A percentile compares a stretch with the other conserved stretches of the same genome.
phyloP scores from a whole-genome alignment of 1,140 invertebrate species.

The Periplaneta americana region DNA sequence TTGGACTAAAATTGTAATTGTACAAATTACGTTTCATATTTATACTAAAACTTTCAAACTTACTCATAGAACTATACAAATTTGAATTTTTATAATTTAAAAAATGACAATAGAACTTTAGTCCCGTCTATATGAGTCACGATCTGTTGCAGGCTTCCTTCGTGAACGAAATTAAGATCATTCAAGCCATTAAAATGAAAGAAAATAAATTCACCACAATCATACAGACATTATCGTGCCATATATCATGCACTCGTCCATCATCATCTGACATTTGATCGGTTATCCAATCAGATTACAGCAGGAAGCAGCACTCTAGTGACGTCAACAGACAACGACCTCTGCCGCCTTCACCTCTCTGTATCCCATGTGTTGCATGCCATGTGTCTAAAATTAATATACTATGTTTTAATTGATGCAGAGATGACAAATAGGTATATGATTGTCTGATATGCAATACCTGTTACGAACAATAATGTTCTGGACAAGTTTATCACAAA shows the following conservation, averaged over 20 bases:
- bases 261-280: not conserved
- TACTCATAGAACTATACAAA: too few relatives aligned
- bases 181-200: not conserved
- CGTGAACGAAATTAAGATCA: not conserved
- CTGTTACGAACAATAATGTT: too few relatives aligned
- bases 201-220: not conserved
- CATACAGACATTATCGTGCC: not conserved
- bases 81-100: too few relatives aligned
- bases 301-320: not conserved
- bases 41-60: too few relatives aligned
- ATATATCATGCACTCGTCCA: not conserved
- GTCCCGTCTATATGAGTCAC: too few relatives aligned
- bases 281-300: not conserved
- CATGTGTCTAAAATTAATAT: not conserved
- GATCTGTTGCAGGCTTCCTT: too few relatives aligned
- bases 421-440: not conserved
- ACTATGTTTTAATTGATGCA: not conserved
- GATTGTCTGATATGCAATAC: not conserved
- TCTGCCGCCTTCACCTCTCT: not conserved
- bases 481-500: too few relatives aligned
- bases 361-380: not conserved
- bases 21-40: too few relatives aligned
- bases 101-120: too few relatives aligned
- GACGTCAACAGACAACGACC: not conserved
- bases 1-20: too few relatives aligned